phyloP scores from a whole-genome alignment of 2,888 invertebrate genomes.

The Sycophila texana region DNA sequence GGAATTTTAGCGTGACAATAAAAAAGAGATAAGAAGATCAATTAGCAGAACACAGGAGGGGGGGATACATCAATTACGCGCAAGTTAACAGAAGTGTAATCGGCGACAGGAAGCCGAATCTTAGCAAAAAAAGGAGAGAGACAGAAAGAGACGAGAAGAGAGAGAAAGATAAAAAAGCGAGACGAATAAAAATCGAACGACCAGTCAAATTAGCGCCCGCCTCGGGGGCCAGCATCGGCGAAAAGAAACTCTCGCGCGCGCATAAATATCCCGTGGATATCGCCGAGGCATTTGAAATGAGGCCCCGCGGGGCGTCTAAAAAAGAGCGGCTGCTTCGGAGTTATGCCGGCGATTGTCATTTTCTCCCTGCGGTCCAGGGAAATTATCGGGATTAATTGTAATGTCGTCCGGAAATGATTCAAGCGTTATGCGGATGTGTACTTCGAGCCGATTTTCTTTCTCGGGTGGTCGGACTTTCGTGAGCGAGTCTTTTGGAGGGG shows the following conservation, averaged over 20 bases:
- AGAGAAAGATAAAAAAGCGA: conserved; percentile 5
- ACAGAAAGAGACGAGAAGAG: conserved; percentile 1
- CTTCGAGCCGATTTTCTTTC: too few relatives aligned
- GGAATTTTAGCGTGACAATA: too few relatives aligned
- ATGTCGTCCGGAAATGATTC: too few relatives aligned
- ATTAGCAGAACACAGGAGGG: not conserved
- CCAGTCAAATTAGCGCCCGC: conserved; percentile 41
- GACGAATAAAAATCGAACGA: conserved; percentile 53
- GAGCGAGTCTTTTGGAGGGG: too few relatives aligned
- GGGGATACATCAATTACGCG: not conserved
- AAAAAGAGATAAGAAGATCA: too few relatives aligned
- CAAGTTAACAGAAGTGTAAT: conserved; percentile 17
- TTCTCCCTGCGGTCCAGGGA: not conserved
- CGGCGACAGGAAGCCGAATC: not conserved
- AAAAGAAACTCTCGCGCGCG: conserved; percentile 27
- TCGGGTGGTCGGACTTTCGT: too few relatives aligned
- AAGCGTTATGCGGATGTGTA: not conserved
- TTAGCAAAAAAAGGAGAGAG: not conserved
- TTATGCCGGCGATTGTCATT: not conserved
- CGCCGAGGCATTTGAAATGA: conserved; percentile 6
- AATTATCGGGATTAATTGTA: not conserved
- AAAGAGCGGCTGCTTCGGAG: not conserved
- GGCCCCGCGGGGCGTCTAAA: conserved; percentile 5
- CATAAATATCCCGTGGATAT: conserved; percentile 45
- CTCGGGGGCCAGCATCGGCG: conserved; percentile 2